Percentiles rank a stretch among this genome's conserved stretches.
Evolutionary conservation across 2,888 invertebrate species (phyloP).

Genomic region (Aphodius sticticus): DNA sequence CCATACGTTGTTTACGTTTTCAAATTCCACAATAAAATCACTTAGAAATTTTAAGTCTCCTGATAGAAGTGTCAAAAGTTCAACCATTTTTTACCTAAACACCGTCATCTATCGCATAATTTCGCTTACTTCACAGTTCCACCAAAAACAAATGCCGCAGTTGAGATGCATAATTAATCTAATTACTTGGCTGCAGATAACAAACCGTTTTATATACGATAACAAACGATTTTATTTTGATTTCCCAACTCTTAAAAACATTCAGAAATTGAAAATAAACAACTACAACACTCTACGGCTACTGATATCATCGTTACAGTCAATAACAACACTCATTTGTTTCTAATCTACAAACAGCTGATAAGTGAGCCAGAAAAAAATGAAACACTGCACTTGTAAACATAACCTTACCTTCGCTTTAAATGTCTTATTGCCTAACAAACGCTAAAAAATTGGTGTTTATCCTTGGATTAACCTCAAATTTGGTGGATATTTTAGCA

Average conservation of each 20-base stretch:
- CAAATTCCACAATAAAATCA: background rate
- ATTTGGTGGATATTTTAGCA: constrained; percentile 24
- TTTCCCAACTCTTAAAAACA: background rate
- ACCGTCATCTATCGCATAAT: background rate
- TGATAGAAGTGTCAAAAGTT: background rate
- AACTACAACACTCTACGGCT: background rate
- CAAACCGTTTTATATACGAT: no score
- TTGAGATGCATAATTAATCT: background rate
- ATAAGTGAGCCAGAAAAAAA: background rate
- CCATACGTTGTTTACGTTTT: background rate
- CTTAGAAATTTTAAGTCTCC: background rate
- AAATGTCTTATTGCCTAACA: background rate
- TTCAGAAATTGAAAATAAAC: background rate
- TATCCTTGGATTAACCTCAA: background rate
- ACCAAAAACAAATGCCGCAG: background rate
- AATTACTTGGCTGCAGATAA: background rate
- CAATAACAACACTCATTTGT: background rate
- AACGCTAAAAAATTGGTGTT: background rate
- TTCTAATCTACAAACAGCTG: constrained; percentile 4
- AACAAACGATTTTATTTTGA: background rate
- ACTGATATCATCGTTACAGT: background rate
- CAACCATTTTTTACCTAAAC: background rate
- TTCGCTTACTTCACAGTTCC: background rate
- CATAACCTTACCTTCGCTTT: background rate
- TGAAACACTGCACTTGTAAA: constrained; percentile 4